Base-by-base conservation (phyloP, 2,113 vertebrate genomes). In the Sturnira hondurensis region DNA sequence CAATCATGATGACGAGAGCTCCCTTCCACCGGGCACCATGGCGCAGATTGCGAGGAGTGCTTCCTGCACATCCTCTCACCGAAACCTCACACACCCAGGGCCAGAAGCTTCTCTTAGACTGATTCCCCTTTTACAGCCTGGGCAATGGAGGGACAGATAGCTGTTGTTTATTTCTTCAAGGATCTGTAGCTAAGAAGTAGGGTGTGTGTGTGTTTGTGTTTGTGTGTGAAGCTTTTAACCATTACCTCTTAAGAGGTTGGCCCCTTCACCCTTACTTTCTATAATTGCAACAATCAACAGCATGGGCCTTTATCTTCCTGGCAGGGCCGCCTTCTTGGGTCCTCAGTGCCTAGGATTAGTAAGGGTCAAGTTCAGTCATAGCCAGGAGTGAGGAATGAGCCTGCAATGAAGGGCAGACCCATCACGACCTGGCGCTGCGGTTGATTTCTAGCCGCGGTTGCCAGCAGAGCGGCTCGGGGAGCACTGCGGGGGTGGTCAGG, bases 11-110 rank as follows among this genome's bases (percentile, higher is more conserved):
- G 67, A 71, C 16, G 3, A 54, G 77, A n/a, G 54, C 47, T 45
- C 73, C 86, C 24, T 26, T 16, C n/a, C 12, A 2, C 28, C 0
- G 43, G 73, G 52, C 12, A 16, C 86, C 0, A 0, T n/a, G 33
- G 43, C 58, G 20, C 45, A 26, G 28, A 22, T 6, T 4, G 7
- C 10, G n/a, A 76, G 85, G 63, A 52, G 22, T 6, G 16, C 61
- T 65, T 47, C 28, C 0, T 17, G 54, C 1, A 31, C 61, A 8
- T 3, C 15, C 28, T 41, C 20, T 84, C 61, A 7, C 0, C 54
- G 56, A 74, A 86, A 33, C 52, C 5, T 41, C 9, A 24, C 38
- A 68, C 14, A 3, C 10, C 38, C 5, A 0, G 47, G 36, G 3
- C 26, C 4, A 8, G 0, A 26, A 16, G 28, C 4, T 16, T 13